Percentiles rank a stretch among this genome's conserved stretches.
phyloP scores from a whole-genome alignment of 2,113 vertebrate genomes.

The Talpa occidentalis region DNA sequence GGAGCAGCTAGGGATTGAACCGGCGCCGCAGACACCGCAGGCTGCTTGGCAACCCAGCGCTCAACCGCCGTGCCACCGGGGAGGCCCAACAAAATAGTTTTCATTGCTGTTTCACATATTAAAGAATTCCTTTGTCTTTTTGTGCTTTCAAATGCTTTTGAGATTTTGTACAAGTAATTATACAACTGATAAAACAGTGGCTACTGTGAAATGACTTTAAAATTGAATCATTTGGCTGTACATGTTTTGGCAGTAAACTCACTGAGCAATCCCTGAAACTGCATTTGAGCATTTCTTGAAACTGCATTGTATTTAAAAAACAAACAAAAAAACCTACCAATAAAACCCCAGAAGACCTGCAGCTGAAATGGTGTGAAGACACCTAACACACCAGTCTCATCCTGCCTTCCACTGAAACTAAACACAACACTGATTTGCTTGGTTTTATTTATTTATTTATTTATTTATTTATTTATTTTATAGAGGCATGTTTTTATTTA shows the following conservation, averaged over 20 bases:
- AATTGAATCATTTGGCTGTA: neutral
- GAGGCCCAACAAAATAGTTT: neutral
- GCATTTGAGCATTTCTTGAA: neutral
- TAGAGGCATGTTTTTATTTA: too few species aligned
- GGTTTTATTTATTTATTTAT: too few species aligned
- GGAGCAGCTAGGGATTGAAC: too few species aligned
- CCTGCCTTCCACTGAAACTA: neutral
- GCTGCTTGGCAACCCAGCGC: too few species aligned
- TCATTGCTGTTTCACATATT: neutral
- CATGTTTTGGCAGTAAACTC: neutral
- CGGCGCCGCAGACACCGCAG: too few species aligned
- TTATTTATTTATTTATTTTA: too few species aligned
- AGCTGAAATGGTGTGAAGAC: neutral
- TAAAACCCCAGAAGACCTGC: neutral
- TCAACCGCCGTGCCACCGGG: too few species aligned
- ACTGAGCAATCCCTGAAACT: neutral
- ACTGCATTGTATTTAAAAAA: neutral
- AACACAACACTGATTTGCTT: neutral
- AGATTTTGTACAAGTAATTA: neutral
- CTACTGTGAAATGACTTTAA: constrained; percentile 18
- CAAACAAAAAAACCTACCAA: neutral
- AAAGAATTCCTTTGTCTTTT: constrained; percentile 5
- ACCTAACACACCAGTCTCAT: neutral
- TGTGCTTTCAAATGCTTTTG: neutral
- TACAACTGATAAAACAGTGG: neutral